A percentile compares a stretch with the other conserved stretches of the same genome.
Evolutionary conservation across 2,113 vertebrate genomes (phyloP).

Genomic region (Sialia sialis): DNA sequence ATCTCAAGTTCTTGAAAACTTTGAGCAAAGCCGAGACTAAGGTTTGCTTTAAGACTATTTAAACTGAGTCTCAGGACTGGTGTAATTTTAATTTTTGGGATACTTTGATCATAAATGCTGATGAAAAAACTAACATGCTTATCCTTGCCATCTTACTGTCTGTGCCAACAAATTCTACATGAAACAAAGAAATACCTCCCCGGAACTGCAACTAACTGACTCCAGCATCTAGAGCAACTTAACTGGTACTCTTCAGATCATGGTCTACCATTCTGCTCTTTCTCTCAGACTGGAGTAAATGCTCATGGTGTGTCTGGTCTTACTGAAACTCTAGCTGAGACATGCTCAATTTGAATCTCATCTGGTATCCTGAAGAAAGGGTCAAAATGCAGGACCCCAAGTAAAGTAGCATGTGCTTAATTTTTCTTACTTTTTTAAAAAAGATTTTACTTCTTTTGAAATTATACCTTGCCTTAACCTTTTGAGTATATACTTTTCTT

Average conservation of each 20-base stretch:
- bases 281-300: neutral
- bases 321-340: neutral
- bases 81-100: neutral
- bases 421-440: neutral
- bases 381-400: neutral
- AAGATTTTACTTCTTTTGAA: neutral
- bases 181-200: neutral
- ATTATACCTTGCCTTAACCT: neutral
- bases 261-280: neutral
- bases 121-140: neutral
- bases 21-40: neutral
- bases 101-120: neutral
- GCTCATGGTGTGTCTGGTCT: neutral
- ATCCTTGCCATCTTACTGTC: neutral
- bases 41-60: neutral
- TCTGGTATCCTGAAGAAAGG: neutral
- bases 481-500: neutral
- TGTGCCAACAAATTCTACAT: neutral
- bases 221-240: neutral
- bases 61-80: neutral
- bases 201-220: neutral
- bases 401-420: neutral
- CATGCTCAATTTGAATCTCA: neutral
- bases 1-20: neutral
- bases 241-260: neutral